phyloP scores from a whole-genome alignment of 2,888 invertebrate genomes.

The Ochropleura leucogaster region DNA sequence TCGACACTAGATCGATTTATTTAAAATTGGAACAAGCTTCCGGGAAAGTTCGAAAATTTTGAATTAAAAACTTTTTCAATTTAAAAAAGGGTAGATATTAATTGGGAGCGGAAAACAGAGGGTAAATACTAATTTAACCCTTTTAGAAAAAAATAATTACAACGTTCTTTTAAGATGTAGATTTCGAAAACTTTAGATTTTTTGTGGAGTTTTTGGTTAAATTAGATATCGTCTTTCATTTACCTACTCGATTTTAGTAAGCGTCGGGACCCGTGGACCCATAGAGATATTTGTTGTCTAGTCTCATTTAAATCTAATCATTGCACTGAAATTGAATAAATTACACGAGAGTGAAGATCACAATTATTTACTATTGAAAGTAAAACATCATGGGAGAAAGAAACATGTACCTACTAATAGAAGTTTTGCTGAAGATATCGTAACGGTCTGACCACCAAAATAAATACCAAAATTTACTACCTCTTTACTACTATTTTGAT shows the following conservation, averaged over 20 bases:
- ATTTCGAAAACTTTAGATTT: constrained; percentile 1
- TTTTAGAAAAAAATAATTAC: constrained; percentile 15
- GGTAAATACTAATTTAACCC: constrained; percentile 2
- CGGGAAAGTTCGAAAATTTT: constrained; percentile 28
- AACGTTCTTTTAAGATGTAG: constrained; percentile 8
- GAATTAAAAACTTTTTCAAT: constrained; percentile 45
- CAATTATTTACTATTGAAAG: constrained; percentile 78
- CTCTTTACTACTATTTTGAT: too few species aligned
- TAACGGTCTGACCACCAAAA: too few species aligned
- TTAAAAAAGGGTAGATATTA: constrained; percentile 31
- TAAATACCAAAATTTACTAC: too few species aligned
- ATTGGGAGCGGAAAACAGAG: constrained; percentile 25
- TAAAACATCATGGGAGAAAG: constrained; percentile 70
- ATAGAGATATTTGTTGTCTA: too few species aligned
- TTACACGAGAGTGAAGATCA: constrained; percentile 86
- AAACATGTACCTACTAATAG: constrained; percentile 75
- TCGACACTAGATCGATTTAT: constrained; percentile 63
- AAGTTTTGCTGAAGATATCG: constrained; percentile 72
- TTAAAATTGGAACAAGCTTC: constrained; percentile 45
- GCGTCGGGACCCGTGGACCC: too few species aligned
- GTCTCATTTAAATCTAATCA: constrained; percentile 88
- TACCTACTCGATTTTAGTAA: not conserved
- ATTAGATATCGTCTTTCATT: not conserved
- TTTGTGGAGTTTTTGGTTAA: not conserved
- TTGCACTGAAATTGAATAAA: constrained; percentile 90